These are phyloP conservation scores for Tor tambroides DNA, from an alignment of 2,113 vertebrate species.

Conservation along the genomic window DNA sequence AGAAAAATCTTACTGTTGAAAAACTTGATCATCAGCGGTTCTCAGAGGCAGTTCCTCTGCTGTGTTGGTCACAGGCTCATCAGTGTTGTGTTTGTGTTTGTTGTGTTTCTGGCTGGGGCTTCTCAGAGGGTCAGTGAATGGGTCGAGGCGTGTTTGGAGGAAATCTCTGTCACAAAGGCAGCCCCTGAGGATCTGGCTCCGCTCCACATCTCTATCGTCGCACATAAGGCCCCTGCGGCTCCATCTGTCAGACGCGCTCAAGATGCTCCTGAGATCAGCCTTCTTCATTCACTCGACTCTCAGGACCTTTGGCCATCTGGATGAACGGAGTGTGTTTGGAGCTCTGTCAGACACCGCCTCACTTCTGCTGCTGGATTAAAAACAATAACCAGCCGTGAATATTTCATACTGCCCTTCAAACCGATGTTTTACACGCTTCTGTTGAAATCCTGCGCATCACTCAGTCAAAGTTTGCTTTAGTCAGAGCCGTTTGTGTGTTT, in stretches of 20 bases:
- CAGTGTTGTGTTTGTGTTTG: too few species aligned
- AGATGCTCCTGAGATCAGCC: neutral
- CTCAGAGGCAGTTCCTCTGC: too few species aligned
- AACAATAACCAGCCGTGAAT: neutral
- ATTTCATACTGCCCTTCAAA: neutral
- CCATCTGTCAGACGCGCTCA: conserved; percentile 8
- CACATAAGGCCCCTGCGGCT: too few species aligned
- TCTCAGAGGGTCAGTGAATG: conserved; percentile 57
- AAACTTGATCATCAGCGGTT: too few species aligned
- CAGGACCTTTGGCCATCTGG: conserved; percentile 7
- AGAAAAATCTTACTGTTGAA: too few species aligned
- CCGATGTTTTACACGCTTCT: neutral
- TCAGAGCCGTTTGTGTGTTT: neutral
- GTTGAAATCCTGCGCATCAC: neutral
- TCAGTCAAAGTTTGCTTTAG: neutral
- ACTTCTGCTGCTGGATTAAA: neutral
- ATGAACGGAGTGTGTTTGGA: neutral
- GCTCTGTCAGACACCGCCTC: neutral
- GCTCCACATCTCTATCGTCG: neutral
- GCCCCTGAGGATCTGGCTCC: neutral
- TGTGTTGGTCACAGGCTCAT: too few species aligned
- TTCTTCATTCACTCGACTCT: neutral
- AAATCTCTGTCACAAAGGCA: too few species aligned
- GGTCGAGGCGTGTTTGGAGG: neutral
- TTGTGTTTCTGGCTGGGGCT: neutral